phyloP scores from a whole-genome alignment of 1,140 invertebrate species.

The Piezodorus guildinii region DNA sequence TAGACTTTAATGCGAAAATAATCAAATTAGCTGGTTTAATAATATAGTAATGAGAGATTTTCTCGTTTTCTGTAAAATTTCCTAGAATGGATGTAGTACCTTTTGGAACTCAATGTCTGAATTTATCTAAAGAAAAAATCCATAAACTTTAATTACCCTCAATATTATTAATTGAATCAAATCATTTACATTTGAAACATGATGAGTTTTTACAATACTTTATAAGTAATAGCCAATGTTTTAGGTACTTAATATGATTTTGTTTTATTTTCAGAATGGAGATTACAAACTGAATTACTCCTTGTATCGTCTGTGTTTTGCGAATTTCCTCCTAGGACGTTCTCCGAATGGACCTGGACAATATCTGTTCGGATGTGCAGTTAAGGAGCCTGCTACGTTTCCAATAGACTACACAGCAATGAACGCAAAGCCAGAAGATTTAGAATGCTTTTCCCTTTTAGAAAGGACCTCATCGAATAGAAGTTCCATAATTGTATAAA shows the following conservation, averaged over 20 bases:
- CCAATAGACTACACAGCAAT: conserved; percentile 62
- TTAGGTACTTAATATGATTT: neutral
- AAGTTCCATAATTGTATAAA: conserved; percentile 53
- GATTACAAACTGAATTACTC: conserved; percentile 48
- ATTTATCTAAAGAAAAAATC: too few relatives aligned
- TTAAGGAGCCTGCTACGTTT: conserved; percentile 44
- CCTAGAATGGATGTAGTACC: too few relatives aligned
- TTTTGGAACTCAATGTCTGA: too few relatives aligned
- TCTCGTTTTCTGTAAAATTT: too few relatives aligned
- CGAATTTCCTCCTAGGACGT: conserved; percentile 56
- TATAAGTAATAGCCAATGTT: too few relatives aligned
- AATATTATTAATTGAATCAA: too few relatives aligned
- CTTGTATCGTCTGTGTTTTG: conserved; percentile 53
- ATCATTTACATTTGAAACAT: too few relatives aligned
- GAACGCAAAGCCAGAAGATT: conserved; percentile 50
- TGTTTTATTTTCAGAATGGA: conserved; percentile 41
- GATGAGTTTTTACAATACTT: too few relatives aligned
- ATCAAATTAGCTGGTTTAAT: too few relatives aligned
- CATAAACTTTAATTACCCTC: too few relatives aligned
- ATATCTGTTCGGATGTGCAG: conserved; percentile 50
- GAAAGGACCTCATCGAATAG: conserved; percentile 49
- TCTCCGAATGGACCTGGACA: conserved; percentile 60
- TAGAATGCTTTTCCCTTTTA: conserved; percentile 55
- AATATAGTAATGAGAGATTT: too few relatives aligned
- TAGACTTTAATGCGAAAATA: too few relatives aligned